Evolutionary conservation across 2,113 vertebrate genomes (phyloP), one percentile per base, ranked within the genome.

Genomic region (Etheostoma cragini): DNA sequence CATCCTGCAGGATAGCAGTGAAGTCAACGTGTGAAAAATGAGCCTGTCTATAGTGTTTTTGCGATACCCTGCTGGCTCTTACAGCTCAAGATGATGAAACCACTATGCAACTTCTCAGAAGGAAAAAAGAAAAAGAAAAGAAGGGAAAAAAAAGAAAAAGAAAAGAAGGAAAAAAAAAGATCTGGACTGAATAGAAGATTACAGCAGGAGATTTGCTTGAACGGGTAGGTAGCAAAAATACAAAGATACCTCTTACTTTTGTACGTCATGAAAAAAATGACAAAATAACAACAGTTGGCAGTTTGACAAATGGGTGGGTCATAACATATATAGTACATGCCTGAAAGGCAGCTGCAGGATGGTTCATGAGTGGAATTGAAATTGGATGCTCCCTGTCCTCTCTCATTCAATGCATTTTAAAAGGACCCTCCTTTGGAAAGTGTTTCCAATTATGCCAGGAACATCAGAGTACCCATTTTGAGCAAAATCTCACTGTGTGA

Each of bases 1-100:
- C 91, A 88, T 91, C 88, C 89, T 84, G 85, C 89, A 89, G 88
- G 82, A 89, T 67, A 83, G 91, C 89, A 83, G 84, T 84, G 87
- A 88, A 94, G 92, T 92, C 92, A 87, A 91, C 91, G 90, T 92
- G 93, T 93, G 93, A 93, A 94, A 93, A 93, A 94, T 89, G 84
- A 92, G 92, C 89, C 91, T 91, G 93, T 92, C 92, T 82, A 85
- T 79, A 81, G 86, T 89, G 91, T 93, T 91, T 92, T 91, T 86
- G 86, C 66, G 89, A 88, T 89, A 92, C 86, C 94, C 92, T 88
- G 90, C 93, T 92, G 92, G 87, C 90, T 91, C 88, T 87, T 68
- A 87, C 86, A 80, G 92, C 91, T 90, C 89, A 72, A 76, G 89
- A 93, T 94, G 93, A 94, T 94, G 94, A 95, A 94, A 94, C 93